Base-by-base conservation (phyloP, 2,888 invertebrate species). In the Nezara viridula region DNA sequence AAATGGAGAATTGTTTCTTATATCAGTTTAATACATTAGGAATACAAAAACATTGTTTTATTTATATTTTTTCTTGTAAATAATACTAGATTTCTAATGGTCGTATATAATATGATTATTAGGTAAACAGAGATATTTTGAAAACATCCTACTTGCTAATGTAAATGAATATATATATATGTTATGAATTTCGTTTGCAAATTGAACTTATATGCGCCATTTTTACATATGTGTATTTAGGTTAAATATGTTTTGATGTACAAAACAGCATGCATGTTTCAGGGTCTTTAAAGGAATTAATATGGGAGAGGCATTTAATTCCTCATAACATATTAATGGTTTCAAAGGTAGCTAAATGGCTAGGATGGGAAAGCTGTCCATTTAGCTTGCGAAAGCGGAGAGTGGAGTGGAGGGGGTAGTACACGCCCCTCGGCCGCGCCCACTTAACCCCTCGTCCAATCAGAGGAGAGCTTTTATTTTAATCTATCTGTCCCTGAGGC, bases 361-460 rank as follows among this genome's bases (percentile, higher is more conserved):
- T 2, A 44, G 14, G 14, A 44, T 47, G 40, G 40, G 81, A 44
- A 81, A 44, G 40, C n/a, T 81, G 81, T 3, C 44, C 44, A n/a
- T 44, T 40, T 44, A 40, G 44, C 81, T 5, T 10, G 44, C 10
- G n/a, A 44, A 19, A 16, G 7, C 44, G 40, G 44, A 81, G 40
- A 81, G 40, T 24, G 21, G 49, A 37, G 86, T 32, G 86, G 86
- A 21, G 86, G 86, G 86, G 40, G 55, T n/a, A 86, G 60, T 40
- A 32, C 86, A 86, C 86, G 86, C 86, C 86, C 55, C 21, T 86
- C 16, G 19, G 86, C 52, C 86, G 86, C 52, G 86, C 50, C 40
- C 86, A 40, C 86, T 55, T 55, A 40, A 12, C 60, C 12, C 86
- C 0, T 60, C 40, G 52, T 24, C 86, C 86, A 52, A 86, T 52